Evolutionary conservation across 2,888 invertebrate species (phyloP), one percentile per base, ranked within the genome.

Genomic region (Drosophila mayaguana): DNA sequence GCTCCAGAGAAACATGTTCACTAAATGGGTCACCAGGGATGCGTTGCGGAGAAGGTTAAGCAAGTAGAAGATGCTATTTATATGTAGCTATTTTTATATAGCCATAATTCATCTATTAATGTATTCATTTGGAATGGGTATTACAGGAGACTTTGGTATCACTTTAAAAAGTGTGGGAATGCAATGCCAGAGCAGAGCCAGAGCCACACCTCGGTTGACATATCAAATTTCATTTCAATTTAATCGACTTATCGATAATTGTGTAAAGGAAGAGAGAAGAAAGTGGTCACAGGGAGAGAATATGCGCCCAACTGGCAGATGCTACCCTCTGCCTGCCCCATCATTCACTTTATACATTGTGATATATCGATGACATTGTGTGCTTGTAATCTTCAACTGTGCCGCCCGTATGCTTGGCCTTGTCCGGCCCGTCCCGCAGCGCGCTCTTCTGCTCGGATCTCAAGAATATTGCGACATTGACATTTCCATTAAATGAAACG

Each of bases 401-500:
- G 34, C 36, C 40, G 46, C 65, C 78, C 53, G 61, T 46, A 66
- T 61, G 25, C 42, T 32, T 72, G 73, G 28, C 68, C 56, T 67
- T 67, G 60, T 18, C 20, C 50, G 45, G 22, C 53, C 14, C 63
- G 63, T 43, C 60, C 20, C 59, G 28, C 51, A 34, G 34, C 20
- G 48, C 46, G 20, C 25, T 60, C 48, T 63, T 55, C 65, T 69
- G 63, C 63, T 61, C 20, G 54, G 34, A 57, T 50, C 66, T 63
- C 59, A 64, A 62, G 57, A 18, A 69, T 59, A 83, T 77, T 80
- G 80, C 72, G 83, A 72, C 80, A 81, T 81, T 81, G 83, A 81
- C 78, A 83, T 81, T 80, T 80, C 69, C 77, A 78, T 80, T 78
- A 74, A 81, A 62, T 63, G 43, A 63, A 64, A 62, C 63, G 69